Evolutionary conservation across 2,888 invertebrate species (phyloP).

Genomic region (Scaptomyza tumidula): DNA sequence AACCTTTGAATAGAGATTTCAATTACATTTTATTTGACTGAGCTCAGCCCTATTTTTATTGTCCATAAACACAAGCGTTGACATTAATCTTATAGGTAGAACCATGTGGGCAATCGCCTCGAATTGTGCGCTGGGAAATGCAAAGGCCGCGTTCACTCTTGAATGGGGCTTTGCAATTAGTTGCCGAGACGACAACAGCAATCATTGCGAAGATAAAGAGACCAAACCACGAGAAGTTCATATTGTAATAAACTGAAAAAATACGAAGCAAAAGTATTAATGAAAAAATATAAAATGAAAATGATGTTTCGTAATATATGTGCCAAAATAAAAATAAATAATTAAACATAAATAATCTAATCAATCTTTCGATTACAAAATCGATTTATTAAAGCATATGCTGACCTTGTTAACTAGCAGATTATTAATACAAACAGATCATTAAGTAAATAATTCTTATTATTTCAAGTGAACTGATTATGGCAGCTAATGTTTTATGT

Average conservation of each 20-base stretch:
- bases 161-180: slow-evolving; percentile 69
- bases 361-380: not conserved
- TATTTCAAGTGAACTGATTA: not conserved
- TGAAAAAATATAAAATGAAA: not conserved
- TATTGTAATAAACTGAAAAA: slow-evolving; percentile 36
- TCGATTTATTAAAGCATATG: not conserved
- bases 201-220: slow-evolving; percentile 75
- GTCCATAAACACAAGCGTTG: slow-evolving; percentile 78
- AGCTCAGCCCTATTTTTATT: not conserved
- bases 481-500: not conserved
- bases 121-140: slow-evolving; percentile 73
- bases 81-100: slow-evolving; percentile 70
- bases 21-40: slow-evolving; percentile 35
- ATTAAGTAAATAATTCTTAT: not conserved
- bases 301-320: not conserved
- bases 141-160: slow-evolving; percentile 57
- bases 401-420: not conserved
- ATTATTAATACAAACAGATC: not conserved
- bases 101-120: slow-evolving; percentile 77
- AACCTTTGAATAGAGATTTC: slow-evolving; percentile 12
- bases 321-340: not conserved
- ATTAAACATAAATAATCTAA: not conserved
- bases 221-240: slow-evolving; percentile 78
- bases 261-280: not conserved
- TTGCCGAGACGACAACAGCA: slow-evolving; percentile 65